Percentiles rank a stretch among this genome's conserved stretches.
phyloP scores from a whole-genome alignment of 1,140 invertebrate genomes.

The Drosophila quadrilineata region DNA sequence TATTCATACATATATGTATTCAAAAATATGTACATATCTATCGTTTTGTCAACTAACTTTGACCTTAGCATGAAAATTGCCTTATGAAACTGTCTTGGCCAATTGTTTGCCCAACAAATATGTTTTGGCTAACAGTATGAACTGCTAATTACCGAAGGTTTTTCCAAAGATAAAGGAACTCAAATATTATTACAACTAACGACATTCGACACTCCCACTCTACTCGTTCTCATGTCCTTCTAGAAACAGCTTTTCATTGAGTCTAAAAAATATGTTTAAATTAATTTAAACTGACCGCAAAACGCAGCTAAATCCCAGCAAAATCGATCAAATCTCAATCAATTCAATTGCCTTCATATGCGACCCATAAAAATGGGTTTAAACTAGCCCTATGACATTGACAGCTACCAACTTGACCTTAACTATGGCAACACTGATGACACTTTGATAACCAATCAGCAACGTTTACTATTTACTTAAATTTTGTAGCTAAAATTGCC shows the following conservation, averaged over 20 bases:
- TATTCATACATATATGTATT: no score
- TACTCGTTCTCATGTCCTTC: neutral
- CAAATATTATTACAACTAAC: no score
- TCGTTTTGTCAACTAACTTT: conserved; percentile 44
- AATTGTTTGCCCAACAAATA: conserved; percentile 33
- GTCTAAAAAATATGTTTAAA: no score
- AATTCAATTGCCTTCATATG: conserved; percentile 40
- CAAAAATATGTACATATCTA: no score
- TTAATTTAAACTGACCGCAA: conserved; percentile 51
- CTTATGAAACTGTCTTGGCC: conserved; percentile 43
- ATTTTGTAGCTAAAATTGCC: neutral
- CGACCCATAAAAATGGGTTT: conserved; percentile 1
- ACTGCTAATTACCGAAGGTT: conserved; percentile 49
- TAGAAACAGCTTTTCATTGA: no score
- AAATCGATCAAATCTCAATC: conserved; percentile 23
- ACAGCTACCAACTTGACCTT: conserved; percentile 19
- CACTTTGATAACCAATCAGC: conserved; percentile 42
- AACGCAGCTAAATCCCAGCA: conserved; percentile 49
- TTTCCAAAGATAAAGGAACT: no score
- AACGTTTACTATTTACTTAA: neutral
- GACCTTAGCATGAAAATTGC: conserved; percentile 58
- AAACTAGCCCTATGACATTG: conserved; percentile 17
- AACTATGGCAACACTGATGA: conserved; percentile 14
- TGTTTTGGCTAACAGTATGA: conserved; percentile 38
- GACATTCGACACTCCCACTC: no score